Conservation (phyloP, 2,797 vertebrate species). For the Rallus crepitans region DNA sequence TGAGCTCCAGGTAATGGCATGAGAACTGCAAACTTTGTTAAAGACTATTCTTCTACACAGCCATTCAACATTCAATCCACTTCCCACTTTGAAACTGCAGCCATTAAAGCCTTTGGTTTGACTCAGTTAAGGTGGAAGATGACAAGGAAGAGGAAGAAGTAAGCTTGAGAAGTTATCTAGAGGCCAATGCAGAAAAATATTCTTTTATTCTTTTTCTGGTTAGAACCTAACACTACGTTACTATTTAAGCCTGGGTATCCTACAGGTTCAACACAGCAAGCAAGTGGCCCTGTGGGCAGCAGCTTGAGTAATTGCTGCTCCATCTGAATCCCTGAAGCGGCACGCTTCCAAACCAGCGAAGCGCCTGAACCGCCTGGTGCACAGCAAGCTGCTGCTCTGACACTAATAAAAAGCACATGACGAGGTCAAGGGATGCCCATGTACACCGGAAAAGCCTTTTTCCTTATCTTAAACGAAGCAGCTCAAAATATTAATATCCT, state of each 20-base stretch:
- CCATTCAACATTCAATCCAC: background rate
- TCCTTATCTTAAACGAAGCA: conserved; percentile 22
- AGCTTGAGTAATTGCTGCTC: background rate
- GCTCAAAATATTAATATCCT: conserved; percentile 35
- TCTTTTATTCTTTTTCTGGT: background rate
- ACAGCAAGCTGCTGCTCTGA: background rate
- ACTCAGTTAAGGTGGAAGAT: background rate
- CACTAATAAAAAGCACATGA: conserved; percentile 5
- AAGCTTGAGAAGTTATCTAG: background rate
- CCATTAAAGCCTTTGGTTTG: background rate
- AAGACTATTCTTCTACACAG: background rate
- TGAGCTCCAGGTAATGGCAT: background rate
- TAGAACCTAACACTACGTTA: background rate
- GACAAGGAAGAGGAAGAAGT: background rate
- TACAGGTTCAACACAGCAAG: background rate
- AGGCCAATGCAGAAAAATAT: background rate
- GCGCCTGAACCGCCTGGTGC: background rate
- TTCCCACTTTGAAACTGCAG: background rate
- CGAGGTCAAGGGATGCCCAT: conserved; percentile 15
- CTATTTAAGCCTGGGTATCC: background rate
- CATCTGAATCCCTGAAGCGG: background rate
- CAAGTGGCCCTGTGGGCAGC: background rate
- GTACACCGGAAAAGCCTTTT: conserved; percentile 37
- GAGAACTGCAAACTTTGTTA: background rate
- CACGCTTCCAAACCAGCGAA: background rate